These are phyloP conservation scores for Mastomys coucha DNA, from an alignment of 2,113 vertebrate species.

Conservation along the genomic window DNA sequence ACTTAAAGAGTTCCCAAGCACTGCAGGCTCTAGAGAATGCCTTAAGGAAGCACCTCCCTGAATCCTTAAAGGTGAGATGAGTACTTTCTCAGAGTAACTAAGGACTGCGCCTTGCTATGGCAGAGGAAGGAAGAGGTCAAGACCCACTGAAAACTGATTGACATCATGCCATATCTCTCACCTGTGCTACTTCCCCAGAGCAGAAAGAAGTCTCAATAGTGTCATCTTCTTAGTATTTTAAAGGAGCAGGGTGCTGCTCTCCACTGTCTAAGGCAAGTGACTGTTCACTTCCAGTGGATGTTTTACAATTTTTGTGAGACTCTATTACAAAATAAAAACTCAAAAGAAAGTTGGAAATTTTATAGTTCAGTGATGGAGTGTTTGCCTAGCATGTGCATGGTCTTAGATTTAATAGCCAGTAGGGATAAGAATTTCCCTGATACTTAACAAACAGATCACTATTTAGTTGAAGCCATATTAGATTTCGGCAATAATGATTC, in stretches of 20 bases:
- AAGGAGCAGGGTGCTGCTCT: background rate
- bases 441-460: background rate
- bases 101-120: background rate
- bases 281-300: background rate
- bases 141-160: accelerated
- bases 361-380: background rate
- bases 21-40: constrained; percentile 57
- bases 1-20: constrained; percentile 20
- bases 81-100: too few relatives aligned
- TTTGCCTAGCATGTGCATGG: background rate
- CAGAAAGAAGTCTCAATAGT: background rate
- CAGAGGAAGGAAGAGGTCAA: background rate
- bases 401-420: background rate
- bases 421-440: background rate
- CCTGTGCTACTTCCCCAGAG: background rate
- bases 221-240: background rate
- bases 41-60: constrained; percentile 56
- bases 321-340: background rate
- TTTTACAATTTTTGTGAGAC: background rate
- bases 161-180: accelerated
- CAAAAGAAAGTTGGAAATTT: background rate
- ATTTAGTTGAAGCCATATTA: background rate
- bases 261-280: background rate
- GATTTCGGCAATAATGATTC: background rate
- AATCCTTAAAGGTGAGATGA: constrained; percentile 67